Evolutionary conservation across 2,797 vertebrate genomes (phyloP), one percentile per base, ranked within the genome.

Genomic region (Danio choprae): DNA sequence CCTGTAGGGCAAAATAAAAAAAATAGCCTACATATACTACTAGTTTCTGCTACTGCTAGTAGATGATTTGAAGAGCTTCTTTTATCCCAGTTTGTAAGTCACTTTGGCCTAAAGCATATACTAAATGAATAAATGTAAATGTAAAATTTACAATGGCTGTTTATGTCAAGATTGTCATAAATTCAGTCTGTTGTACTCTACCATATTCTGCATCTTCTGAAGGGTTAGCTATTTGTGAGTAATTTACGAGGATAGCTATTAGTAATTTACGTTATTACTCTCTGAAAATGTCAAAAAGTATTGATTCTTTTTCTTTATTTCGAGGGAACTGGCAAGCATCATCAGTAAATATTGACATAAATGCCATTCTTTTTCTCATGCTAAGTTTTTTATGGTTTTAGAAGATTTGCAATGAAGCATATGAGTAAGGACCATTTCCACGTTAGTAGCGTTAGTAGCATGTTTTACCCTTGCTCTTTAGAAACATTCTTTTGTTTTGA

Each of bases 341-440:
- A 41, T 55, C 15, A 6, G 46, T 38, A 38, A 69, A 69, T 38
- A 48, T 51, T 69, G 6, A 69, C 64, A 7, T 67, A 36, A 59
- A 59, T 65, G 29, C 38, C 15, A 69, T 15, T 38, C 29, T 69
- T 51, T 51, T 51, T 6, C 11, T 59, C 16, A 40, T 38, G 9
- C 1, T n/a, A 51, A 69, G 16, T 5, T 12, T 5, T 2, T 1
- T 43, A 64, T 64, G 8, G n/a, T 1, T 44, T 44, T 44, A 6
- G 2, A 20, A 43, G 40, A 43, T 38, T 22, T 71, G 51, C 7
- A 55, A 55, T 13, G 12, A 55, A 22, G 16, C 7, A 53, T 18
- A 5, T 0, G 1, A 18, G 10, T 22, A 22, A 43, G 18, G 40
- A 43, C 9, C 11, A 13, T 5, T 43, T 16, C 20, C 38, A 40